Conservation (phyloP, 2,797 vertebrate species). For the Ptychadena robeensis region DNA sequence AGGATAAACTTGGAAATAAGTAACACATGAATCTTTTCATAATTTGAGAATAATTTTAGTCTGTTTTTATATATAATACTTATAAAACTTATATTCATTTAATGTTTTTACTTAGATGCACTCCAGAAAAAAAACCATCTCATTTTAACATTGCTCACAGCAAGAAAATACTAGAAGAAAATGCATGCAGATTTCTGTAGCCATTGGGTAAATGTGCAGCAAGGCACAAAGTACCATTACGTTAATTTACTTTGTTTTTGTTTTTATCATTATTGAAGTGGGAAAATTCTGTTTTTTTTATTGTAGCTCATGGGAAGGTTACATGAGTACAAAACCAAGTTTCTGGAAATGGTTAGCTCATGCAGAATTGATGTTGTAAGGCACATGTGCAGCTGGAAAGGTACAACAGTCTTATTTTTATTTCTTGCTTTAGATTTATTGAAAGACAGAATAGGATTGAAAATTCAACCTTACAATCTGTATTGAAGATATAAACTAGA, state of each 20-base stretch:
- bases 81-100: not conserved
- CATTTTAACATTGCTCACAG: constrained; percentile 9
- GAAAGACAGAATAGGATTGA: too few relatives aligned
- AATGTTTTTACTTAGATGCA: not conserved
- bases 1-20: not conserved
- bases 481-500: too few relatives aligned
- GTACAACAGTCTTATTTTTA: too few relatives aligned
- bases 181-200: constrained; percentile 2
- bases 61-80: not conserved
- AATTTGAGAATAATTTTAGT: not conserved
- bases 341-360: too few relatives aligned
- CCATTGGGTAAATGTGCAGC: not conserved
- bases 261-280: not conserved
- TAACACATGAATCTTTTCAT: not conserved
- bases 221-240: not conserved
- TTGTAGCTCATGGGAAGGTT: too few relatives aligned
- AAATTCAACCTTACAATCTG: too few relatives aligned
- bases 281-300: not conserved
- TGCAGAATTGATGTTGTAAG: too few relatives aligned
- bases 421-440: too few relatives aligned
- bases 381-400: too few relatives aligned
- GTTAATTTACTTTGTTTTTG: constrained; percentile 3
- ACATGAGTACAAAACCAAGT: too few relatives aligned
- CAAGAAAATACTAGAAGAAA: constrained; percentile 11
- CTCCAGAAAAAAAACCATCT: constrained; percentile 1